Evolutionary conservation across 2,888 invertebrate species (phyloP), one percentile per base, ranked within the genome.

Genomic region (Tetragonula carbonaria): DNA sequence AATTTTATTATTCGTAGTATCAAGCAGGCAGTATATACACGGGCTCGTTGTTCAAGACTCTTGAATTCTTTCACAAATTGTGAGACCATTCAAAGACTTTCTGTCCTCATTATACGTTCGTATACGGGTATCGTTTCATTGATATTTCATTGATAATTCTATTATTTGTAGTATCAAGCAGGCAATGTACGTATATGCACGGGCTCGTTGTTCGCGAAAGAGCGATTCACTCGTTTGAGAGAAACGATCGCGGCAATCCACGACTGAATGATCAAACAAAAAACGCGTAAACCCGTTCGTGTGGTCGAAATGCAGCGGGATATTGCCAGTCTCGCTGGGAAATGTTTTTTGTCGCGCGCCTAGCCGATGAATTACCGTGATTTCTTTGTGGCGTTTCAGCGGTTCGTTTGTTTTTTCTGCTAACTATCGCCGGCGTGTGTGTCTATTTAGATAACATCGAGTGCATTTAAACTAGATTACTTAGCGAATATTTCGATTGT

Each of bases 221-320:
- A 57, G 2, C 70, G 57, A 16, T 59, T 21, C 70, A 66, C 70
- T 73, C 38, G 68, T 65, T 74, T 28, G n/a, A 33, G 72, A 73
- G 55, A 68, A 74, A 71, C 57, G 80, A 79, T 82, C 74, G 82
- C 82, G n/a, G 65, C 82, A 82, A 80, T 65, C 33, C 18, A 65
- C n/a, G 50, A 51, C 57, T 65, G 82, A 79, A 68, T 70, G 74
- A 33, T 38, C 79, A 63, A 70, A 74, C 70, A 79, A 82, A 82
- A 79, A 80, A 57, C 80, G 79, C 74, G 70, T 80, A 68, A 74
- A 79, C 80, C 38, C 68, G 81, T 63, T 79, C 62, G 23, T 63
- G 79, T 79, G 81, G 67, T n/a, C 74, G 68, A 79, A 63, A 74
- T 82, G 79, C 74, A 63, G 72, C 45, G 23, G 28, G 63, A 63